These are phyloP conservation scores for Bothrops jararaca DNA, from an alignment of 2,113 vertebrate genomes.

Conservation along the genomic window DNA sequence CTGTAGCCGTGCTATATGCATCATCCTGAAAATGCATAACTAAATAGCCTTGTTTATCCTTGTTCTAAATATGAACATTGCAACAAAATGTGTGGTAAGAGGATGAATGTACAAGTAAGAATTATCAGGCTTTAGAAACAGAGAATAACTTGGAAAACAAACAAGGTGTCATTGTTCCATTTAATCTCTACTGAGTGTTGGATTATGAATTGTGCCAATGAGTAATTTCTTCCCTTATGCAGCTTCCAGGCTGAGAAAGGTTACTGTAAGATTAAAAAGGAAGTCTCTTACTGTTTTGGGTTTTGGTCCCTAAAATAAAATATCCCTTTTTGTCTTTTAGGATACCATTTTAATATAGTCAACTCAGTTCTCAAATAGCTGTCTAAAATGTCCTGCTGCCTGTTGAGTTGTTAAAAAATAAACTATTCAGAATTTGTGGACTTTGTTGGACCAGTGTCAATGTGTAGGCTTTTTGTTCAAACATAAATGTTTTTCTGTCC, in stretches of 20 bases:
- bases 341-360: not conserved
- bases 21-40: conserved; percentile 62
- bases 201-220: not conserved
- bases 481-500: not conserved
- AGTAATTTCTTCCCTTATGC: not conserved
- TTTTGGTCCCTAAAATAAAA: not conserved
- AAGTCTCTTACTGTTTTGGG: not conserved
- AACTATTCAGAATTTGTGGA: not conserved
- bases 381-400: not conserved
- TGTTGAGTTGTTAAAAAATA: not conserved
- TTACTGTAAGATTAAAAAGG: not conserved
- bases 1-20: conserved; percentile 50
- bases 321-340: not conserved
- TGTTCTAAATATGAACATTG: conserved; percentile 54
- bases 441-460: not conserved
- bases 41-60: conserved; percentile 63
- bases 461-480: not conserved
- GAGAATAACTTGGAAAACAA: conserved; percentile 52
- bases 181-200: conserved; percentile 43
- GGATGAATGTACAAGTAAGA: conserved; percentile 49
- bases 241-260: not conserved
- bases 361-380: not conserved
- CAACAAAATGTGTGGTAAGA: conserved; percentile 63
- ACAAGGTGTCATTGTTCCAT: conserved; percentile 34
- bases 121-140: conserved; percentile 58